Evolutionary conservation across 2,888 invertebrate genomes (phyloP), one percentile per base, ranked within the genome.

Genomic region (Pachycephus smyrnensis): DNA sequence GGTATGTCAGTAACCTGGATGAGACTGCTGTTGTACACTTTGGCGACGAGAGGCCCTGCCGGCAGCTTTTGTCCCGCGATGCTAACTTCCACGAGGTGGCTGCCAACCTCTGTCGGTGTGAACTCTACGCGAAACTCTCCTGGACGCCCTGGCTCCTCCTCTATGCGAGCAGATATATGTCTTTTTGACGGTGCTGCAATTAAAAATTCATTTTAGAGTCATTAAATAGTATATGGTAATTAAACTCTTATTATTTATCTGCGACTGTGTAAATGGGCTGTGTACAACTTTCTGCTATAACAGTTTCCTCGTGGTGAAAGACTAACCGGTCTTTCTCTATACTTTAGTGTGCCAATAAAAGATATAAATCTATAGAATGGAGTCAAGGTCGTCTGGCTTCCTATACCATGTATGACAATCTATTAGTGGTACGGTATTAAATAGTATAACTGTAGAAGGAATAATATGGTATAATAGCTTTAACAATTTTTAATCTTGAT

Each of bases 1-100:
- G 97, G 96, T 55, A 99, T 96, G 91, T 98, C 98, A 77, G 98
- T 97, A 84, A 99, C 97, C 93, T 97, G 96, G 89, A 99, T 98
- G 83, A 98, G 94, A 84, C 97, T 96, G 82, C 98, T 96, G 92
- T 98, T 98, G 92, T 98, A 99, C 74, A 98, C 98, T 93, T 98
- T 98, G 86, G 98, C 98, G 81, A 97, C 95, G 82, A 98, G 94
- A 23, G 98, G 98, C 32, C 97, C 97, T 77, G 97, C 97, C 83
- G 96, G 95, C 86, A 99, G 93, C 92, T 97, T 97, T 88, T 97
- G 96, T 81, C 98, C 98, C 84, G 96, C 97, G 83, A 98, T 97
- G 87, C 93, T 94, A 89, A 98, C 97, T 92, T 98, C 98, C 87
- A 99, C 96, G 81, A 97, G 94, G 92, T 99, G 98, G 82, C 97